A percentile compares a stretch with the other conserved stretches of the same genome.
phyloP scores from a whole-genome alignment of 2,113 vertebrate genomes.

The Prinia subflava region DNA sequence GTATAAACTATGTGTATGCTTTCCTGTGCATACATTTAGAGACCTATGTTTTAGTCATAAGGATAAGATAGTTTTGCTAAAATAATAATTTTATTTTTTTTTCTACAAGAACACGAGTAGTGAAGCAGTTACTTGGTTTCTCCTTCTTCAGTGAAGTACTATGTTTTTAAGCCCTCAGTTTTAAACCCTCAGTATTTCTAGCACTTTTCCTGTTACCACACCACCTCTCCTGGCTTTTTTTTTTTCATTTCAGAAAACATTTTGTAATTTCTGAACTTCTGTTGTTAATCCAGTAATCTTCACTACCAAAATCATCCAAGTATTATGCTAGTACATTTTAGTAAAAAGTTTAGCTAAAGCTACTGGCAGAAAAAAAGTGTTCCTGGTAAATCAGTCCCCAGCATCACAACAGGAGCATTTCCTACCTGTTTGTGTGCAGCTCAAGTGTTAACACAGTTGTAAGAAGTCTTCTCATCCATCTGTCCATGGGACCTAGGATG shows the following conservation, averaged over 20 bases:
- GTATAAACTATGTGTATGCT: neutral
- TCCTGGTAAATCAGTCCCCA: neutral
- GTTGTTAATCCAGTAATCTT: neutral
- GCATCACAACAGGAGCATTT: neutral
- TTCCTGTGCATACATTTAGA: neutral
- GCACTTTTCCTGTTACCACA: neutral
- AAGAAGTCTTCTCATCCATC: neutral
- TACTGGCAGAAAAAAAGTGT: neutral
- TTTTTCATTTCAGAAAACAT: neutral
- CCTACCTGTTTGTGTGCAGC: neutral
- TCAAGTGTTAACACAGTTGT: neutral
- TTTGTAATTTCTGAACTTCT: neutral
- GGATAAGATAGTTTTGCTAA: neutral
- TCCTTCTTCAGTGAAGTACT: neutral
- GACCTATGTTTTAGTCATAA: neutral
- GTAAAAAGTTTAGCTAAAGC: neutral
- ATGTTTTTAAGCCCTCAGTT: neutral
- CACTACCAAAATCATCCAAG: neutral
- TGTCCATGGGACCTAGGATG: fast-evolving
- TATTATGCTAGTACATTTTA: neutral
- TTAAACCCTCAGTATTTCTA: neutral
- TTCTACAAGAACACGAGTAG: neutral
- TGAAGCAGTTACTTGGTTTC: neutral
- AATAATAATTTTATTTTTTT: neutral
- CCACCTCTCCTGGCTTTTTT: neutral